Evolutionary conservation across 2,888 invertebrate genomes (phyloP).

Genomic region (Xylota segnis): DNA sequence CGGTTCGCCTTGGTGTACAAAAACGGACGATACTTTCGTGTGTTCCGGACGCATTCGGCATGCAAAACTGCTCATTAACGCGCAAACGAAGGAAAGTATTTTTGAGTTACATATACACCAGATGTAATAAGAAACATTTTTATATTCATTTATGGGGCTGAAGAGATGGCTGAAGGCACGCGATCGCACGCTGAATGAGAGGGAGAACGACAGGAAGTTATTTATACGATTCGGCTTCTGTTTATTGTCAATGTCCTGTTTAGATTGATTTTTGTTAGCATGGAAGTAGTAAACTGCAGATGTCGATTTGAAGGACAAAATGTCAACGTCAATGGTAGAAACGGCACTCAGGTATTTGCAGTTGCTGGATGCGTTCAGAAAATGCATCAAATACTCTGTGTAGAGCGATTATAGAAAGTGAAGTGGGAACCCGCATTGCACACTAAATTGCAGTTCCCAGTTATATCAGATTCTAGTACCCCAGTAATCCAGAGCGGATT

Average conservation of each 20-base stretch:
- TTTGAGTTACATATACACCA: conserved; percentile 34
- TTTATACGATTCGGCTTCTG: conserved; percentile 80
- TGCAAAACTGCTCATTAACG: conserved; percentile 63
- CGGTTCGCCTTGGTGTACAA: conserved; percentile 24
- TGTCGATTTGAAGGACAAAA: background rate
- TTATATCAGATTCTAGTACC: too few species aligned
- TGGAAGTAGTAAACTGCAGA: background rate
- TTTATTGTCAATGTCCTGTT: conserved; percentile 79
- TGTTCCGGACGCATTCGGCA: conserved; percentile 65
- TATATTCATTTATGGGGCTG: conserved; percentile 32
- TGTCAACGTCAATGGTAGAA: too few species aligned
- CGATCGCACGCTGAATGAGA: conserved; percentile 62
- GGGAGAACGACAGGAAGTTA: conserved; percentile 79
- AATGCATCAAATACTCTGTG: too few species aligned
- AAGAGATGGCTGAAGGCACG: conserved; percentile 2
- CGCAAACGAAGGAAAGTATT: conserved; percentile 29
- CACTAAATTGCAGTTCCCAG: too few species aligned
- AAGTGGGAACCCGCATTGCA: too few species aligned
- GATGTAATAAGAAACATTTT: conserved; percentile 53
- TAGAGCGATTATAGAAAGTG: too few species aligned
- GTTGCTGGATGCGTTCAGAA: too few species aligned
- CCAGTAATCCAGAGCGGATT: too few species aligned
- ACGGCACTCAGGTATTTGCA: too few species aligned
- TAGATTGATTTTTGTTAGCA: conserved; percentile 35
- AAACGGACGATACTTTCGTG: conserved; percentile 55